Percentiles rank a stretch among this genome's conserved stretches.
These are phyloP conservation scores for Saxicola maurus DNA, from an alignment of 2,797 vertebrate genomes.

Conservation along the genomic window DNA sequence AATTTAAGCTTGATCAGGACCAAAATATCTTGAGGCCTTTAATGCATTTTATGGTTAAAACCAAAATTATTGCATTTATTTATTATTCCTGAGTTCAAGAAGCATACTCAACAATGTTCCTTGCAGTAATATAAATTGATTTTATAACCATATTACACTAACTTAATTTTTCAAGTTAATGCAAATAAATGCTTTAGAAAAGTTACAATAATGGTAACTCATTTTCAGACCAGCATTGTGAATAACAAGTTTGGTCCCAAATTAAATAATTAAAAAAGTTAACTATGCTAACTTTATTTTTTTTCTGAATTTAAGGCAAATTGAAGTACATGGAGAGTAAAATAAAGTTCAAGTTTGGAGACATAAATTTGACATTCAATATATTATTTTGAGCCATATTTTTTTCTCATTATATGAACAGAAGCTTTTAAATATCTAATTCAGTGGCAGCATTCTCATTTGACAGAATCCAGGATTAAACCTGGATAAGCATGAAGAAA, in stretches of 20 bases:
- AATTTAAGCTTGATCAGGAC: background rate
- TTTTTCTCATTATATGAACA: background rate
- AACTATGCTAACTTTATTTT: background rate
- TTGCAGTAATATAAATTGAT: background rate
- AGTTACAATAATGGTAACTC: background rate
- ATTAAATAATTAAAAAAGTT: background rate
- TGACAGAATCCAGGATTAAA: slow-evolving; percentile 19
- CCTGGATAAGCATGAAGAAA: background rate
- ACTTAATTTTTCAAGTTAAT: background rate
- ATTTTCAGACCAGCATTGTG: background rate
- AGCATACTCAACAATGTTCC: background rate
- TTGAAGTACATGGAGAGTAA: background rate
- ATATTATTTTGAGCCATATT: background rate
- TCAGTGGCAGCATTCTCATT: background rate
- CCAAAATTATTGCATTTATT: background rate
- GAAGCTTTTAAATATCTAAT: background rate
- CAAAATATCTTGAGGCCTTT: background rate
- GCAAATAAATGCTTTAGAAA: background rate
- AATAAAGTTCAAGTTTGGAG: background rate
- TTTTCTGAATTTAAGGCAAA: background rate
- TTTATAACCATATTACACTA: background rate
- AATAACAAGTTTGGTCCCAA: background rate
- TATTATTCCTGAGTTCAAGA: background rate
- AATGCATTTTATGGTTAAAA: background rate
- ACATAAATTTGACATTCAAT: background rate